Conservation (phyloP, 1,140 invertebrate genomes). For the Asbolus verrucosus region DNA sequence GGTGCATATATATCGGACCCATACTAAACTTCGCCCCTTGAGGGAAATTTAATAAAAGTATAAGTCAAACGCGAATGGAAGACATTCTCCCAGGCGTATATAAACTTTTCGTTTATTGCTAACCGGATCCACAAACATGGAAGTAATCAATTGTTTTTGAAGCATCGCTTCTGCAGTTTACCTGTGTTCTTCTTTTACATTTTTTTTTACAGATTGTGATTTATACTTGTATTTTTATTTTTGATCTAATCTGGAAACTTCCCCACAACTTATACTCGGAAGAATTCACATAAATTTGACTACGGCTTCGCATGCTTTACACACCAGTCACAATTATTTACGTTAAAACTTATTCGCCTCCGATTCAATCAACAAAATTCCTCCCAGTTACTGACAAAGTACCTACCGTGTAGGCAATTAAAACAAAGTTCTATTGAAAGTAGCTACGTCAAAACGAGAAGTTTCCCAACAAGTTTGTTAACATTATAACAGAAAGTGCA, state of each 20-base stretch:
- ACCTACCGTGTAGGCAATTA: neutral
- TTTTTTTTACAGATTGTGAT: constrained; percentile 10
- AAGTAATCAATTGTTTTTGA: constrained; percentile 44
- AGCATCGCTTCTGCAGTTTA: constrained; percentile 15
- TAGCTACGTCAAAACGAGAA: neutral
- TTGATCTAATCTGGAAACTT: neutral
- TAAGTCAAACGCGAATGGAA: constrained; percentile 41
- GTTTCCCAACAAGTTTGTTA: constrained; percentile 16
- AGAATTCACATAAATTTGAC: constrained; percentile 6
- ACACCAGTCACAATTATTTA: neutral
- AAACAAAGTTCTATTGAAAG: constrained; percentile 2
- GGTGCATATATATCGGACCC: constrained; percentile 36
- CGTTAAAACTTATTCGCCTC: neutral
- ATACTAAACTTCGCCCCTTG: constrained; percentile 7
- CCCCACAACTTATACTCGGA: neutral
- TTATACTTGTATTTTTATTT: constrained; percentile 31
- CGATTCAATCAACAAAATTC: too few species aligned
- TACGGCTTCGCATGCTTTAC: neutral
- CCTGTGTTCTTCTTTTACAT: constrained; percentile 29
- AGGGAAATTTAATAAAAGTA: constrained; percentile 43
- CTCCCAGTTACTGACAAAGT: neutral
- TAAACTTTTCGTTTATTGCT: constrained; percentile 43
- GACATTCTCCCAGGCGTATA: constrained; percentile 36
- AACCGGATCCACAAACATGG: constrained; percentile 42
- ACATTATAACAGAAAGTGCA: constrained; percentile 22